Base-by-base conservation (phyloP, 2,113 vertebrate genomes). In the Dendropsophus ebraccatus region DNA sequence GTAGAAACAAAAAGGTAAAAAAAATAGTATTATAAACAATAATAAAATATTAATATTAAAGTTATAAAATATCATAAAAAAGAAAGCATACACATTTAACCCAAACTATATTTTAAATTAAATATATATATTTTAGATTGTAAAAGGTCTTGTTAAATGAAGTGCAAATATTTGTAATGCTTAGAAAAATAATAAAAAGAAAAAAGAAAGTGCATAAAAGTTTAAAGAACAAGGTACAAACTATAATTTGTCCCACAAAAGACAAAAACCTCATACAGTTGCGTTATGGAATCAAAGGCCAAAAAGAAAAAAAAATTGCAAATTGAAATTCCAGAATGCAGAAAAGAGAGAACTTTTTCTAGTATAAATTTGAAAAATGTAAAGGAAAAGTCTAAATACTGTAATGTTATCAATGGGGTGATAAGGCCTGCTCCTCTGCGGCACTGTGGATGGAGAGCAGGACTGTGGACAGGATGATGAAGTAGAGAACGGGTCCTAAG, bases 391-490 rank as follows among this genome's bases (percentile, higher is more conserved):
- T 41, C 8, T 69, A 35, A 70, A 70, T 41, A 70, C 17, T 41
- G 35, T 23, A 70, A 30, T 70, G 67, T 41, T 41, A 70, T 69
- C 65, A 69, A 37, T 69, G 17, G 1, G 32, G 32, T 35, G 67
- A 70, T 41, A 41, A 41, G 67, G 17, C 0, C 56, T 58, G 4
- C 8, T 12, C 19, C 32, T 69, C 14, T 37, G 9, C 4, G 12
- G 19, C 30, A 9, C 30, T 0, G 35, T 19, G 16, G 28, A 62
- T 28, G 60, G 28, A 60, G 60, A 2, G 10, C 35, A 49, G 47
- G 47, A 50, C 32, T 83, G 81, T 37, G 35, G 82, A 60, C 69
- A 84, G 69, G 25, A 84, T 74, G 82, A 84, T 84, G 72, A 75
- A 58, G 82, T 75, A 72, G 28, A 32, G 30, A 28, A 75, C 52